Evolutionary conservation across 2,888 invertebrate species (phyloP).

Genomic region (Margaritifera margaritifera): DNA sequence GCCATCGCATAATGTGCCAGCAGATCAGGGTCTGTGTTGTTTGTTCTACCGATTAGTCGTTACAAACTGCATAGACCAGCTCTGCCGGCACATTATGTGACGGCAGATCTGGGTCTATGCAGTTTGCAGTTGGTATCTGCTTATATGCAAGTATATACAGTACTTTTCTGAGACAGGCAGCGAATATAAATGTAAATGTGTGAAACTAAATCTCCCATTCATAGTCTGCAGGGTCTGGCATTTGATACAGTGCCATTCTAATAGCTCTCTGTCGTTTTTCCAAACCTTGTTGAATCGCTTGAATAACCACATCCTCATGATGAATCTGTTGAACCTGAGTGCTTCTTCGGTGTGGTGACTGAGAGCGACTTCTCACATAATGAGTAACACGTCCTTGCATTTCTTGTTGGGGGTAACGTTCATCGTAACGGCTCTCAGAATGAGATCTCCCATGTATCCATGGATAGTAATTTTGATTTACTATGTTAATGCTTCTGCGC

Average conservation of each 20-base stretch:
- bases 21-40: too few species aligned
- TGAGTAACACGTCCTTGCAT: slow-evolving; percentile 19
- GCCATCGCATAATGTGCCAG: too few species aligned
- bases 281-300: slow-evolving; percentile 53
- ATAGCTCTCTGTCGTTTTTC: slow-evolving; percentile 57
- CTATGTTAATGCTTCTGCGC: slow-evolving; percentile 9
- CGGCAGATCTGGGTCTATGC: too few species aligned
- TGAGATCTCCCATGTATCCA: slow-evolving; percentile 17
- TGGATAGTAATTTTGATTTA: slow-evolving; percentile 16
- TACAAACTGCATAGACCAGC: too few species aligned
- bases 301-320: slow-evolving; percentile 50
- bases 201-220: slow-evolving; percentile 50
- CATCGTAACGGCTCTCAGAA: slow-evolving; percentile 21
- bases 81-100: too few species aligned
- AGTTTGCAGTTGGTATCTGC: too few species aligned
- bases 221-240: slow-evolving; percentile 46
- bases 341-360: slow-evolving; percentile 40
- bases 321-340: slow-evolving; percentile 23
- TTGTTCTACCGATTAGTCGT: too few species aligned
- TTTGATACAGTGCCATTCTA: slow-evolving; percentile 50
- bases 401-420: neutral
- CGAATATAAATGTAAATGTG: too few species aligned
- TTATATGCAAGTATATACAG: too few species aligned
- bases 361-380: slow-evolving; percentile 47
- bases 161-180: too few species aligned